Evolutionary conservation across 2,888 invertebrate species (phyloP), one percentile per base, ranked within the genome.

Genomic region (Volucella bombylans): DNA sequence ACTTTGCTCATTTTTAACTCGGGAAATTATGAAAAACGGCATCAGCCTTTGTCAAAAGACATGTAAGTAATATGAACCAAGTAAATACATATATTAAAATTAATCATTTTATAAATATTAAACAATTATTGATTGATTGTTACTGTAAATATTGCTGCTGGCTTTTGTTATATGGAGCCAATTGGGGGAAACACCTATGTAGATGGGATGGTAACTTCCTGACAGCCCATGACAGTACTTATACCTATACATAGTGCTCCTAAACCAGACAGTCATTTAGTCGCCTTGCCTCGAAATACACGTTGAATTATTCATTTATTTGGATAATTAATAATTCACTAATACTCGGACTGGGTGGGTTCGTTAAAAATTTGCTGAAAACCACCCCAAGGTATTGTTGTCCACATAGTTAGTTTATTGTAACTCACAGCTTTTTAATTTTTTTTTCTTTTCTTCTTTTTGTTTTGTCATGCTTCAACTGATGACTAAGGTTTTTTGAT

Each of bases 281-380:
- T 50, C 38, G 45, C 15, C 39, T 59, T 3, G 31, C 31, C 12
- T 50, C 54, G 18, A 15, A 65, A 61, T 14, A 39, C 39, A 65
- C 9, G 31, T 39, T 55, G 31, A 57, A 71, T 49, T 49, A 71
- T 61, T 76, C 14, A 59, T 77, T 69, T 71, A 31, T 64, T 39
- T 64, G 45, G 54, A 12, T 72, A 61, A 61, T 78, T 82, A 72
- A 78, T 78, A 78, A 78, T 82, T 77, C 49, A 68, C 11, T 45
- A 67, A 57, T 57, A 62, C 18, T 23, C 18, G 18, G 1, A 23
- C 18, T 23, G 18, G 18, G 45, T 39, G 52, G 76, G 14, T 72
- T 71, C 50, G 45, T 82, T 55, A 38, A 45, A 23, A 52, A 82
- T 82, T 77, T 65, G 49, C 12, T 77, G 72, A 55, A 76, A 52